Evolutionary conservation across 2,888 invertebrate genomes (phyloP), one percentile per base, ranked within the genome.

Genomic region (Nezara viridula): DNA sequence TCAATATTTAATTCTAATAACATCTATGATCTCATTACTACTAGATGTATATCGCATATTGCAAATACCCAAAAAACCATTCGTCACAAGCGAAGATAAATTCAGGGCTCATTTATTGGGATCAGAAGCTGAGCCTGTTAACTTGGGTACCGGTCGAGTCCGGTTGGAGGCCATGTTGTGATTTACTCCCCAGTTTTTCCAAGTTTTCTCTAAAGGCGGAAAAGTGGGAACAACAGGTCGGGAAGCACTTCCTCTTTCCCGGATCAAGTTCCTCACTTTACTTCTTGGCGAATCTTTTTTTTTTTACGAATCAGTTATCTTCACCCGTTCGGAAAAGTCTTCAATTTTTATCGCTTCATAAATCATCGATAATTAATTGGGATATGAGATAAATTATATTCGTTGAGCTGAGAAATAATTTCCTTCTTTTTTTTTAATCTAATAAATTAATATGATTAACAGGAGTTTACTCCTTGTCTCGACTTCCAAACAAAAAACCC

Each of bases 201-300:
- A 81, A 81, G 44, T 81, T 81, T 81, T 44, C 47, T 44, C 44
- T 44, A 21, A 81, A 81, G 81, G 44, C 81, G 44, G 12, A 47
- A 47, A 47, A 44, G 81, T 81, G 81, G n/a, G 81, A 81, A 81
- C 81, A 81, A 81, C 81, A 81, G 81, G 81, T 81, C 77, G 21
- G 77, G 10, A 60, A 37, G 24, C 37, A 40, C 7, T 81, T 1
- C 44, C 44, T 44, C 44, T 81, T 40, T 44, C 12, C 32, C 77
- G 77, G 40, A 2, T 40, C 40, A 77, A 37, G 24, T 40, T 77
- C 24, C 81, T 81, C 81, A 19, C 32, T 73, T 73, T 37, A 73
- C 66, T 73, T 32, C 66, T 73, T 73, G 32, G 19, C n/a, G 66
- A 73, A 16, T 37, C 66, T 73, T 37, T 19, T 73, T 73, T 21